Conservation (phyloP, 1,140 invertebrate genomes). For the Euglossa dilemma region DNA sequence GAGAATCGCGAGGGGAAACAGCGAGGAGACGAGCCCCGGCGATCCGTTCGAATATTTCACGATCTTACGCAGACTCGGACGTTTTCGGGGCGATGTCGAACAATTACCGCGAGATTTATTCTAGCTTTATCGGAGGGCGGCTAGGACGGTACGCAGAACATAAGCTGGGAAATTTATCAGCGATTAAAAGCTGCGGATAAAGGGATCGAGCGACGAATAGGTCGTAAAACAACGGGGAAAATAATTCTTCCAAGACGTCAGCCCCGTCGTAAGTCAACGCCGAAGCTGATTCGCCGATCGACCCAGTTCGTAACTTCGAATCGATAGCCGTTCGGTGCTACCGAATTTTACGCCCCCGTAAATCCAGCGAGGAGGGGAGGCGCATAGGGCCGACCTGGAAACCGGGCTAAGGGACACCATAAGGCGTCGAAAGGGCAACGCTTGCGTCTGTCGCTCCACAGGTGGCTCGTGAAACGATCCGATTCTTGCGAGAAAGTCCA, state of each 20-base stretch:
- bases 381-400: conserved; percentile 9
- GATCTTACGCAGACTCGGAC: neutral
- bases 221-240: neutral
- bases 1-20: neutral
- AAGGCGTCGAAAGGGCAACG: conserved; percentile 50
- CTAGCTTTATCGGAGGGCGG: too few relatives aligned
- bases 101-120: too few relatives aligned
- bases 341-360: conserved; percentile 40
- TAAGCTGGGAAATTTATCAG: too few relatives aligned
- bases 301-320: conserved; percentile 7
- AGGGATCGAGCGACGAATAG: neutral
- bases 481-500: conserved; percentile 62
- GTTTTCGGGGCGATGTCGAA: neutral
- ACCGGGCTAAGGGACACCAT: conserved; percentile 33
- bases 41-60: neutral
- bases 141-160: too few relatives aligned
- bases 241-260: neutral
- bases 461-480: conserved; percentile 67
- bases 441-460: conserved; percentile 62
- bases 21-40: too few relatives aligned
- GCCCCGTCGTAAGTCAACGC: neutral
- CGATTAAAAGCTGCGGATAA: too few relatives aligned
- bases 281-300: conserved; percentile 2
- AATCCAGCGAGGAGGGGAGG: too few relatives aligned
- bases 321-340: conserved; percentile 19